Evolutionary conservation across 2,888 invertebrate genomes (phyloP), one percentile per base, ranked within the genome.

Genomic region (Macroteleia sp.): DNA sequence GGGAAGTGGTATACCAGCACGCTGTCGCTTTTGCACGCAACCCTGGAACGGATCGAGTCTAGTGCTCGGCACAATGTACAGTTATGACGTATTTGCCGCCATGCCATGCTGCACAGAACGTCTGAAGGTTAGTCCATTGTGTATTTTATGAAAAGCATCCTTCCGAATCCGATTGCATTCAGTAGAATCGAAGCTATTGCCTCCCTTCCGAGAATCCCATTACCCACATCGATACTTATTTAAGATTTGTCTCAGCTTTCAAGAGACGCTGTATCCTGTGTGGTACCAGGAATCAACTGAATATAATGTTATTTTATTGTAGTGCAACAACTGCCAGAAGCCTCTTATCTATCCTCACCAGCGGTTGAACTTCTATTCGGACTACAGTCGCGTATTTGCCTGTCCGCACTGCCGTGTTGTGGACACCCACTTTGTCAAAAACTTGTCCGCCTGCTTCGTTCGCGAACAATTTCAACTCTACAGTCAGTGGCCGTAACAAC

Each of bases 71-170:
- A 98, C 98, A 81, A 98, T 99, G 97, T 99, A 99, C 93, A 97
- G 98, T 75, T 99, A 98, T 90, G 99, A 99, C 92, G 97, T 99
- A 85, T 98, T 99, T 92, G 99, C 99, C 90, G 98, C 98, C 77
- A 97, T 96, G 92, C 98, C 98, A 14, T 99, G 99, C 92, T 99
- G 99, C 93, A 94, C 96, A 89, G 97, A 97, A 89, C 94, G 98
- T 85, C 94, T 98, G 86, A 97, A 96, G 95, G 97, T 97, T 89
- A 73, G 69, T 80, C n/a, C 20, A 46, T 56, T 71, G 36, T 61
- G 14, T 9, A 16, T n/a, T 8, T 12, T n/a, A 1, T 32, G 19
- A 32, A 50, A 32, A 50, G 17, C n/a, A 14, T 32, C 12, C 28
- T 16, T 16, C 20, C 34, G 6, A 34, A 3, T 14, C 36, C 22